Evolutionary conservation across 2,113 vertebrate genomes (phyloP).

Genomic region (Ia io): DNA sequence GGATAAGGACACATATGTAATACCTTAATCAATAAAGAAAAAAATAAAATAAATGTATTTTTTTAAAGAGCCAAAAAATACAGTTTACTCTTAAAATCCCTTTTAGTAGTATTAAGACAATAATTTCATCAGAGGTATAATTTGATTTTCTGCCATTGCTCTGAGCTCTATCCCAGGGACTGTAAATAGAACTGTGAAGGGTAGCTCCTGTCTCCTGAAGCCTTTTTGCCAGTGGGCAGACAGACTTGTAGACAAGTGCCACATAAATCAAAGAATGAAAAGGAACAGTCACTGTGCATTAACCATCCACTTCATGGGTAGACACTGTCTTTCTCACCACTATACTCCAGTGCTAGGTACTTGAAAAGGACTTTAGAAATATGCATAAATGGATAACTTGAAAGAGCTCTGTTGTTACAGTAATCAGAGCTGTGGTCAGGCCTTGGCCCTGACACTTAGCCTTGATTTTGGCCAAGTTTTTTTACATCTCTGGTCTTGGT

Average conservation of each 20-base stretch:
- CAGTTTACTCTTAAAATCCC: background rate
- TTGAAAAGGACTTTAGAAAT: background rate
- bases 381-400: background rate
- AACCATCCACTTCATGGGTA: background rate
- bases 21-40: too few relatives aligned
- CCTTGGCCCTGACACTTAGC: background rate
- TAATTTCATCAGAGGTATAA: background rate
- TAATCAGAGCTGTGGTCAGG: background rate
- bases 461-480: background rate
- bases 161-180: background rate
- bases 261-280: background rate
- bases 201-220: background rate
- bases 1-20: too few relatives aligned
- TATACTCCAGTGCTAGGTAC: background rate
- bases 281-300: background rate
- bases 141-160: background rate
- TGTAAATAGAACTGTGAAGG: background rate
- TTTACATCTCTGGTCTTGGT: background rate
- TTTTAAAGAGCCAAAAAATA: background rate
- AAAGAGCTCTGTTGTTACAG: background rate
- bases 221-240: background rate
- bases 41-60: too few relatives aligned
- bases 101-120: background rate
- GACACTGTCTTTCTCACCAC: background rate
- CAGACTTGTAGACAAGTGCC: background rate